Base-by-base conservation (phyloP, 2,888 invertebrate genomes). In the Protonemura montana region DNA sequence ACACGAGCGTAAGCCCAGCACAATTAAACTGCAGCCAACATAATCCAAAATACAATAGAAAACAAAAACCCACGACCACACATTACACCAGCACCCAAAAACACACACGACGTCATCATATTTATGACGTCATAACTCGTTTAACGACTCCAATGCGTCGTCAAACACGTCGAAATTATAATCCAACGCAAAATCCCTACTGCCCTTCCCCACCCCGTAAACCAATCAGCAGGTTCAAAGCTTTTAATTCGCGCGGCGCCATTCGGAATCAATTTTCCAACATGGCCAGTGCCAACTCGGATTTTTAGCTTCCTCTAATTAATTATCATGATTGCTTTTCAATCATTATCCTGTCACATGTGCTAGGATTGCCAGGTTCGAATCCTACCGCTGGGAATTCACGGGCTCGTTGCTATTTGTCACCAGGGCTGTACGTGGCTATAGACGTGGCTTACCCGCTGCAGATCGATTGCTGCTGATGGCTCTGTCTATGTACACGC, bases 41-140 rank as follows among this genome's bases (percentile, higher is more conserved):
- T 59, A 59, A 59, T 59, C 59, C 59, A 13, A 59, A 59, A 13
- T 21, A 59, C 59, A 59, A 10, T 35, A 35, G 35, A 35, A 59
- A 59, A 59, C 59, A 59, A 59, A n/a, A 59, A 3, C 59, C 13
- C 16, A 2, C 59, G 59, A 59, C 2, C 21, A 21, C 59, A 59
- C 16, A 21, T 21, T n/a, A n/a, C n/a, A n/a, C n/a, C n/a, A n/a
- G 59, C 59, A 21, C 59, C 1, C 2, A 2, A 21, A 59, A 59
- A 59, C 21, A 2, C 7, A 59, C 7, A 59, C 59, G 59, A 21
- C 59, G 59, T 59, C 59, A 59, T 59, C 59, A 59, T 59, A 59
- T 59, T 59, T 59, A 59, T 59, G 59, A 59, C 59, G 59, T 7
- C 59, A 59, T 59, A 59, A 59, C 59, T 59, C 59, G 59, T 59